Evolutionary conservation across 1,140 invertebrate species (phyloP), one percentile per base, ranked within the genome.

Genomic region (Elymnias hypermnestra): DNA sequence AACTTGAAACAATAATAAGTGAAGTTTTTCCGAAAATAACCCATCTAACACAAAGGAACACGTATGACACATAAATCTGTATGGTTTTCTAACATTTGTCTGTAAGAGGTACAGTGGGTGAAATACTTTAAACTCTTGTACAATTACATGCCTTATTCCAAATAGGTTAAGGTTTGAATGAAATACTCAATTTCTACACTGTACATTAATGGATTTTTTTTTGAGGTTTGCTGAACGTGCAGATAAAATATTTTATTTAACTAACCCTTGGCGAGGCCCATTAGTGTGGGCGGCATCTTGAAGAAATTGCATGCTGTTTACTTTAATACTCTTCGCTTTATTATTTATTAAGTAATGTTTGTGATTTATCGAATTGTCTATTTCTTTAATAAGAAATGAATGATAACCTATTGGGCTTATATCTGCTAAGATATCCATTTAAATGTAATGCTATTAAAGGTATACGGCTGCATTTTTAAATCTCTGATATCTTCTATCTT

Each of bases 171-270:
- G 41, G 31, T 10, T 9, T 8, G 5, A n/a, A 15, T 38, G 21
- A 17, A 14, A 3, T 3, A n/a, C 28, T 10, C 18, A 7, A 18
- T 15, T 14, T 43, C 17, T 25, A n/a, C 22, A 12, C 9, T 43
- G 41, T 51, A 51, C 23, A 31, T 51, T 51, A 51, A 51, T 51
- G 40, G 40, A 38, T n/a, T 51, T 42, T 39, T 25, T 50, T 51
- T 51, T 51, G 48, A 51, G 48, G 48, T 51, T 43, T 51, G 48
- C 48, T 43, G 48, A 43, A 40, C 12, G 23, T 36, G 47, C 29
- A 40, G 48, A 38, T 51, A 38, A 51, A 51, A 51, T 51, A 51
- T 51, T 51, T 51, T 51, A 51, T 51, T 51, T 51, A 51, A 51
- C 48, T 51, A 51, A 43, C 48, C 48, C 48, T 43, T 43, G 46